Evolutionary conservation across 2,888 invertebrate species (phyloP), one percentile per base, ranked within the genome.

Genomic region (Caenorhabditis wallacei): DNA sequence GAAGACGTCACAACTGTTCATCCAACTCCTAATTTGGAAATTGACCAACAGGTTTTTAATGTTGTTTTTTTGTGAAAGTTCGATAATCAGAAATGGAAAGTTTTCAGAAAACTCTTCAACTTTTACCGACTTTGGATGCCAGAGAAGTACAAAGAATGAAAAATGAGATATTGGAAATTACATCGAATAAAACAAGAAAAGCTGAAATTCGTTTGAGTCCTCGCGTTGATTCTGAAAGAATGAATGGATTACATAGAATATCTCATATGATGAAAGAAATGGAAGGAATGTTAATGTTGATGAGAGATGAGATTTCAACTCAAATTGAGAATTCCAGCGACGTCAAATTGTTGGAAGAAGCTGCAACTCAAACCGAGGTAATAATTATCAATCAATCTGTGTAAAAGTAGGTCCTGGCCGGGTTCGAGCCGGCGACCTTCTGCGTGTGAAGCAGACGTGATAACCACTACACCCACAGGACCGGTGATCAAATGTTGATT

Each of bases 381-480:
- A 40, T 3, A 13, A 16, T 1, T 51, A 20, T n/a, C 16, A 22
- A 13, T 26, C 16, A 66, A 35, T 51, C 40, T 13, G 13, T 37
- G 13, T 68, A 79, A 79, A 78, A 37, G 37, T 69, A 74, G 75
- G 71, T 83, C 85, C 79, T 84, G 82, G 85, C 87, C 86, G 88
- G 88, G 87, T 66, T 88, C 86, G 87, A 88, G 88, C 88, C 88
- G 86, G 87, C 86, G 88, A 86, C 89, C 89, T 88, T 89, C 89
- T 88, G 89, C 88, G 88, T 88, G 89, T 88, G 85, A 89, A 88
- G 89, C 87, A 88, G 88, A 89, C 88, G 87, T 87, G 88, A 87
- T 88, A 88, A 89, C 89, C 86, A 88, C 87, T 88, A 89, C 89
- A 88, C 88, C n/a, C 87, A 88, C 82, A 79, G 82, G 84, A 84